These are phyloP conservation scores for Thripadectes ignobilis DNA, from an alignment of 2,797 vertebrate genomes.

Conservation along the genomic window DNA sequence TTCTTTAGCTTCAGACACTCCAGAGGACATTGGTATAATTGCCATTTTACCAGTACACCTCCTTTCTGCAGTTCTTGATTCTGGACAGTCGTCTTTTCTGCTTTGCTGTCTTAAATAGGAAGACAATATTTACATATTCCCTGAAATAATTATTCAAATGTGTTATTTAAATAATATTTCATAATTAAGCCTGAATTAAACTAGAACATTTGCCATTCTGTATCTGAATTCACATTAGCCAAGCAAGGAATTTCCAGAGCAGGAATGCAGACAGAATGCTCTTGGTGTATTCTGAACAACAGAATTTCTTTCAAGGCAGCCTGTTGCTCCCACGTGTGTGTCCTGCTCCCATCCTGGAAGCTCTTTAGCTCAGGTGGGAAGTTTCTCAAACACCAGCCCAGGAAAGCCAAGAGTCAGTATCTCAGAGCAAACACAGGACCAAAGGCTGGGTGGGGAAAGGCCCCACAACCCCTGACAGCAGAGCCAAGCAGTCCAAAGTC, in stretches of 20 bases:
- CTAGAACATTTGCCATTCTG: background rate
- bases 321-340: background rate
- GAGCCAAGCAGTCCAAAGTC: background rate
- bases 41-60: background rate
- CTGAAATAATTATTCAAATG: background rate
- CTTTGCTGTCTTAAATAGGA: background rate
- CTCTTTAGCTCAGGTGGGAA: background rate
- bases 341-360: background rate
- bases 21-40: background rate
- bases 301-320: background rate
- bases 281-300: background rate
- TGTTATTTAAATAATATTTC: background rate
- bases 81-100: background rate
- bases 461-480: background rate
- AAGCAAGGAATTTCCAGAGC: background rate
- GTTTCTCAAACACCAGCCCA: background rate
- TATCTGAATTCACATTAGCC: background rate
- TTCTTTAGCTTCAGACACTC: background rate
- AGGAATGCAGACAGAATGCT: background rate
- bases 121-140: background rate
- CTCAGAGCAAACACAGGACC: background rate
- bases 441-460: constrained; percentile 4
- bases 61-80: background rate
- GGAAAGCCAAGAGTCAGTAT: background rate
- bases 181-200: background rate